Evolutionary conservation across 2,888 invertebrate genomes (phyloP), one percentile per base, ranked within the genome.

Genomic region (Mesochorus sp.): DNA sequence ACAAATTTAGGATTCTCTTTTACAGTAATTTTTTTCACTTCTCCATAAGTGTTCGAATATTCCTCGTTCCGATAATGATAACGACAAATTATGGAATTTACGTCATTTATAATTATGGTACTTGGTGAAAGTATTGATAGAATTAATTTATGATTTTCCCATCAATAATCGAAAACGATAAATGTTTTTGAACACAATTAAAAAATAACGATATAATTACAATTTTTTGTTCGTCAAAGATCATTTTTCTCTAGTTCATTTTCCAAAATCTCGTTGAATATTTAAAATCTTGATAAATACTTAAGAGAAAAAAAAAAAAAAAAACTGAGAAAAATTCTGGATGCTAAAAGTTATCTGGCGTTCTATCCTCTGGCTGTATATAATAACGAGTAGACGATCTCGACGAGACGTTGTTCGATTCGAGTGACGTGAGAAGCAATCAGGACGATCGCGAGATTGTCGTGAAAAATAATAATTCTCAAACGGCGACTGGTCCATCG

Each of bases 311-410:
- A 2, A 37, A n/a, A 31, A n/a, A 44, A 19, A n/a, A 62, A 62
- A 49, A 39, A 34, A 14, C 2, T 8, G 24, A 14, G 24, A 55
- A 19, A 76, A 51, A 3, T 12, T 34, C 24, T 49, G 28, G 21
- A 24, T 5, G 34, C 44, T 37, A 47, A 55, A 34, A 39, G 21
- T 55, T 26, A 8, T 66, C 62, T 61, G 31, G 61, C 67, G 53
- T 34, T 42, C 6, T 42, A n/a, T n/a, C n/a, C n/a, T n/a, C n/a
- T 49, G 42, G 42, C 28, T 10, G 31, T 76, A 31, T 59, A 78
- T 82, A 62, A 76, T 88, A 85, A 85, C 85, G 83, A 84, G n/a
- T 83, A 91, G 91, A 91, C 88, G 91, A 91, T 85, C 89, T 91
- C 86, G 91, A 91, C 82, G 91, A 88, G 85, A 87, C 88, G 83